phyloP scores from a whole-genome alignment of 2,888 invertebrate genomes.

The Plusia festucae region DNA sequence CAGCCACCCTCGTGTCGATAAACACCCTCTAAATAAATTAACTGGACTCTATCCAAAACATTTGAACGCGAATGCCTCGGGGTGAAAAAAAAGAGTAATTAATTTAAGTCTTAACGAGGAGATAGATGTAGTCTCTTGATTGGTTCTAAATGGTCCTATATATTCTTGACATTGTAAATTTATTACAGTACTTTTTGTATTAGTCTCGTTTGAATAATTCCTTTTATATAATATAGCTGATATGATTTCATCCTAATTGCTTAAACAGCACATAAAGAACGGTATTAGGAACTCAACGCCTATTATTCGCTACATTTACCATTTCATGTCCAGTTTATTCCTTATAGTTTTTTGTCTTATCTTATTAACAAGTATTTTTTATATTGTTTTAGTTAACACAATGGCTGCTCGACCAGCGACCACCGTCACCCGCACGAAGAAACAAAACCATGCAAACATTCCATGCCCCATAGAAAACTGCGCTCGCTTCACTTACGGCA shows the following conservation, averaged over 20 bases:
- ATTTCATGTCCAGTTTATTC: too few relatives aligned
- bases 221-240: too few relatives aligned
- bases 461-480: slow-evolving; percentile 88
- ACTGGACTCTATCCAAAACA: slow-evolving; percentile 76
- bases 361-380: slow-evolving; percentile 1
- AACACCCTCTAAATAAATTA: slow-evolving; percentile 88
- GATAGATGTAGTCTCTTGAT: background rate
- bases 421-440: slow-evolving; percentile 81
- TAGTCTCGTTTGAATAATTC: background rate
- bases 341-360: too few relatives aligned
- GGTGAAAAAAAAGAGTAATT: slow-evolving; percentile 53
- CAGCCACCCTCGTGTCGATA: slow-evolving; percentile 84
- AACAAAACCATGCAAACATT: slow-evolving; percentile 88
- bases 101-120: slow-evolving; percentile 39
- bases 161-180: too few relatives aligned
- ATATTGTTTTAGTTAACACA: slow-evolving; percentile 57
- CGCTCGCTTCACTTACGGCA: slow-evolving; percentile 87
- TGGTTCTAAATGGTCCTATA: too few relatives aligned
- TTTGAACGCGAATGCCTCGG: slow-evolving; percentile 45
- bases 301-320: too few relatives aligned
- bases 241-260: too few relatives aligned
- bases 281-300: too few relatives aligned
- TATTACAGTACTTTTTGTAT: too few relatives aligned
- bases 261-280: too few relatives aligned
- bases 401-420: slow-evolving; percentile 75